These are phyloP conservation scores for Orthosia gracilis DNA, from an alignment of 2,888 invertebrate species.

Conservation along the genomic window DNA sequence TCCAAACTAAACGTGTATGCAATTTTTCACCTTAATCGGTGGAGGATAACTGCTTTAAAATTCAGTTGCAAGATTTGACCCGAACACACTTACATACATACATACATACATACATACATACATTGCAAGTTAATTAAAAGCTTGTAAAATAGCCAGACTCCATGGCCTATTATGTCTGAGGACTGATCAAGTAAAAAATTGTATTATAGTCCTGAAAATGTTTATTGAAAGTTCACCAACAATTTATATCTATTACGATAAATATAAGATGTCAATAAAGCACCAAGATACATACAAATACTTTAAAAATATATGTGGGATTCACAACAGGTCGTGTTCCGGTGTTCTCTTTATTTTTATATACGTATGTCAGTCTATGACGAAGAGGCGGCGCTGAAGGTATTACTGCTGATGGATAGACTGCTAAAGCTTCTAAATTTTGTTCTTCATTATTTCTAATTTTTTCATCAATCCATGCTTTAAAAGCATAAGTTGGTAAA, in stretches of 20 bases:
- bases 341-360: background rate
- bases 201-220: constrained; percentile 14
- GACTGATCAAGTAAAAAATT: background rate
- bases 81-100: too few relatives aligned
- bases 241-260: constrained; percentile 46
- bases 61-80: too few relatives aligned
- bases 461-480: constrained; percentile 84
- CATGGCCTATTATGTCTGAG: background rate
- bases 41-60: too few relatives aligned
- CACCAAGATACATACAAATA: constrained; percentile 46
- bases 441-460: constrained; percentile 81
- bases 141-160: too few relatives aligned
- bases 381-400: constrained; percentile 46
- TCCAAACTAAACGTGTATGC: too few relatives aligned
- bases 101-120: too few relatives aligned
- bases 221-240: constrained; percentile 54
- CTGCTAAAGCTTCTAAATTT: constrained; percentile 68
- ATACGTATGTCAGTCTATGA: constrained; percentile 66
- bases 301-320: constrained; percentile 34
- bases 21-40: too few relatives aligned
- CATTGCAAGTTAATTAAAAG: too few relatives aligned
- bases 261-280: constrained; percentile 41
- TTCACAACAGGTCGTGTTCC: constrained; percentile 28
- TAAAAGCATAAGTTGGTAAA: constrained; percentile 82
- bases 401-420: constrained; percentile 75